Evolutionary conservation across 2,797 vertebrate species (phyloP), one percentile per base, ranked within the genome.

Genomic region (Phrynocephalus forsythii): DNA sequence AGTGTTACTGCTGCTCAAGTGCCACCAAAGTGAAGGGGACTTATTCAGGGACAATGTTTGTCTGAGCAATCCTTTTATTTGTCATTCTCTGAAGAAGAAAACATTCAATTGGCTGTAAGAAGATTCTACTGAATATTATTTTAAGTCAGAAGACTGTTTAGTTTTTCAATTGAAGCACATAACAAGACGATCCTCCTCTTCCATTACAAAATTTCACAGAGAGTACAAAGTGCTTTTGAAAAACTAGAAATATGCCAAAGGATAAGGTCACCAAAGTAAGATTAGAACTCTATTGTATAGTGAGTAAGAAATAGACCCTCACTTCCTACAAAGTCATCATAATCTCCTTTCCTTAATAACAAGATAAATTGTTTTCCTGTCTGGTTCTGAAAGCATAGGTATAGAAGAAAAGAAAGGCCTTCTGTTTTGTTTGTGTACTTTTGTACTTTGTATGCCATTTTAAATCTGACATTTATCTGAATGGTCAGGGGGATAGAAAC

Each of bases 341-440:
- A 93, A 91, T 67, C 72, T 52, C 87, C 88, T 86, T 89, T 9
- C 86, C 66, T 94, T 92, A 93, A 91, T 48, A 90, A 79, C n/a
- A n/a, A 93, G 56, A 89, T 84, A 28, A 78, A 86, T 79, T 90
- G 94, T 92, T 92, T 90, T 72, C 89, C 76, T 48, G n/a, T 38
- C 76, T 85, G 6, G 26, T 48, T 67, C 79, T 88, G 78, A 80
- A 68, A 82, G 79, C 50, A n/a, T 68, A 85, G 83, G 71, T 88
- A 82, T 26, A 44, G 77, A 79, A 44, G 72, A 88, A 60, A 88
- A 85, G 71, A 44, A 60, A 48, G 6, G 60, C 7, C 18, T 76
- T 87, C 44, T n/a, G 81, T 76, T 88, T 81, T 82, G 86, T 87
- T 87, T 87, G 71, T 75, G 48, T 77, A 69, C 75, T 88, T 88